Percentiles rank a stretch among this genome's conserved stretches.
phyloP scores from a whole-genome alignment of 2,888 invertebrate genomes.

The Ornithoptera priamus region DNA sequence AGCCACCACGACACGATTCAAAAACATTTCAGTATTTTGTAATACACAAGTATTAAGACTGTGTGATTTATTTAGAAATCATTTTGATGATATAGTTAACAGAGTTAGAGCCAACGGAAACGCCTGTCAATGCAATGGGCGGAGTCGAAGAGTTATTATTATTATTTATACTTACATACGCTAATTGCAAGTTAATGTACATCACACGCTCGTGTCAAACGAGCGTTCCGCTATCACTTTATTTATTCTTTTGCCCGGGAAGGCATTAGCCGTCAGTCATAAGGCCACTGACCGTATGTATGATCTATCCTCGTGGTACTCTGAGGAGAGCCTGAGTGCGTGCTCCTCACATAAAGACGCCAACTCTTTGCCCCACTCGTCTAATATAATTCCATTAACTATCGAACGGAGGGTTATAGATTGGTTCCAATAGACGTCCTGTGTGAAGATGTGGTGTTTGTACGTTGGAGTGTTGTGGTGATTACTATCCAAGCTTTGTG shows the following conservation, averaged over 20 bases:
- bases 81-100: neutral
- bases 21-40: no score
- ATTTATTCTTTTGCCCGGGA: constrained; percentile 39
- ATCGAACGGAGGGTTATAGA: constrained; percentile 66
- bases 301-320: constrained; percentile 60
- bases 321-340: constrained; percentile 77
- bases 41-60: no score
- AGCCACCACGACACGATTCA: neutral
- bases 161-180: neutral
- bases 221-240: constrained; percentile 6
- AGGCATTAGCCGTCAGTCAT: constrained; percentile 66
- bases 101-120: neutral
- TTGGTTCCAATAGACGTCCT: constrained; percentile 72
- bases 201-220: constrained; percentile 36
- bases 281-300: constrained; percentile 64
- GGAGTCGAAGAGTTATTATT: constrained; percentile 13
- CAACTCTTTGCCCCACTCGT: constrained; percentile 97
- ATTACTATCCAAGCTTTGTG: constrained; percentile 43
- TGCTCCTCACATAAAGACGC: constrained; percentile 97
- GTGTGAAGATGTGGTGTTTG: constrained; percentile 59
- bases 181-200: constrained; percentile 17
- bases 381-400: constrained; percentile 89
- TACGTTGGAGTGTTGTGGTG: constrained; percentile 47
- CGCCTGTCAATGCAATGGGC: constrained; percentile 3
- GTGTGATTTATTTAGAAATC: no score